Evolutionary conservation across 2,888 invertebrate genomes (phyloP).

Genomic region (Eupithecia vulgata): DNA sequence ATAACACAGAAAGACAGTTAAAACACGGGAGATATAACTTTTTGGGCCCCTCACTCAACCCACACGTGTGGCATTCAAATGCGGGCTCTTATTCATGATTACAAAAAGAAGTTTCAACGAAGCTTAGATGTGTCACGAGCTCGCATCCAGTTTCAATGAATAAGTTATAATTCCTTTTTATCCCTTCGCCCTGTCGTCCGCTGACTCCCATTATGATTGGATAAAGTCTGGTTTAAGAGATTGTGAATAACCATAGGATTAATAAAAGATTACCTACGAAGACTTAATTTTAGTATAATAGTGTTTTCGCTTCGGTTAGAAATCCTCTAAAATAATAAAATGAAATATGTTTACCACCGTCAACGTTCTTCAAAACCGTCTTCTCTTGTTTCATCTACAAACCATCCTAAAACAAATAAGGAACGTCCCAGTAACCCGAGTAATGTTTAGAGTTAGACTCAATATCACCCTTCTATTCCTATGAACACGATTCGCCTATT

Average conservation of each 20-base stretch:
- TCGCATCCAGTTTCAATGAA: conserved; percentile 37
- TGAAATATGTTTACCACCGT: background rate
- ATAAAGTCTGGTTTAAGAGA: conserved; percentile 29
- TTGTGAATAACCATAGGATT: background rate
- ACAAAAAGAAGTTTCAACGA: conserved; percentile 41
- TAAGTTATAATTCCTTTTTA: conserved; percentile 40
- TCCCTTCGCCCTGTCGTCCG: conserved; percentile 26
- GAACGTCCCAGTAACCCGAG: conserved; percentile 45
- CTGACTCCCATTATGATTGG: conserved; percentile 27
- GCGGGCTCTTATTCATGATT: conserved; percentile 40
- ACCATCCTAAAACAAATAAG: conserved; percentile 34
- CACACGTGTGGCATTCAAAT: conserved; percentile 43
- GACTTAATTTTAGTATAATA: background rate
- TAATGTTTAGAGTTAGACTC: conserved; percentile 45
- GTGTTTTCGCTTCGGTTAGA: background rate
- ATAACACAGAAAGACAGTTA: conserved; percentile 35
- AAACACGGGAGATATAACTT: conserved; percentile 35
- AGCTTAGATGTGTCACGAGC: conserved; percentile 39
- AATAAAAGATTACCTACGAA: background rate
- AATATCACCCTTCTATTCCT: conserved; percentile 47
- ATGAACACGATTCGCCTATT: conserved; percentile 48
- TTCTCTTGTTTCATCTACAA: conserved; percentile 30
- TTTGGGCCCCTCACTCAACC: conserved; percentile 39
- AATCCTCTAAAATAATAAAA: background rate
- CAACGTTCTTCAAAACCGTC: conserved; percentile 32